These are phyloP conservation scores for Drosophila azteca DNA, from an alignment of 1,140 invertebrate species.

Conservation along the genomic window DNA sequence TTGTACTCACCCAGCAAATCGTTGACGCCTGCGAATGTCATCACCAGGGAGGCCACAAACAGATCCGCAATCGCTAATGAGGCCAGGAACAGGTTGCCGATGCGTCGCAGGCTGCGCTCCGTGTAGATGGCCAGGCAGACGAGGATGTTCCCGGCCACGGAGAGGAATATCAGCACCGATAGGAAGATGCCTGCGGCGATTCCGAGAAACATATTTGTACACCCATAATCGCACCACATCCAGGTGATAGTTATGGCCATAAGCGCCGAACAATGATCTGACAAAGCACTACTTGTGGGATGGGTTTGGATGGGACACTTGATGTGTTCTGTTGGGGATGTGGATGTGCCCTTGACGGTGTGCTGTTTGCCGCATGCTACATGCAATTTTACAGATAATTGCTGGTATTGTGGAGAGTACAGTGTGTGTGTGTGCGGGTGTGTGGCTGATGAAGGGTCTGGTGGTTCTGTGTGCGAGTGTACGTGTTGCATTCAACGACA, in stretches of 20 bases:
- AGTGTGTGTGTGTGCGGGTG: conserved; percentile 2
- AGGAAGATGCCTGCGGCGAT: conserved; percentile 90
- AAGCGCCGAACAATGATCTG: conserved; percentile 45
- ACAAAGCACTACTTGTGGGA: conserved; percentile 64
- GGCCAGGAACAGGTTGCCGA: conserved; percentile 97
- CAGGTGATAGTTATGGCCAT: conserved; percentile 8
- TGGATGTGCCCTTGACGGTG: conserved; percentile 19
- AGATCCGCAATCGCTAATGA: conserved; percentile 98
- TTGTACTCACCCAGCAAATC: conserved; percentile 87
- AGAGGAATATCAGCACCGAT: conserved; percentile 94
- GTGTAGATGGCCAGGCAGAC: conserved; percentile 98
- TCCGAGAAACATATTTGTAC: conserved; percentile 45
- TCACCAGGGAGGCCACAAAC: conserved; percentile 96
- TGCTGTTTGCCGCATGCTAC: conserved; percentile 51
- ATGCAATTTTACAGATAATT: conserved; percentile 65
- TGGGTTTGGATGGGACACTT: not conserved
- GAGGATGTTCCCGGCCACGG: conserved; percentile 96
- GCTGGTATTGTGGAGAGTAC: conserved; percentile 27
- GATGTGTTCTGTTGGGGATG: not conserved
- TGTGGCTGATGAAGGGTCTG: conserved; percentile 25
- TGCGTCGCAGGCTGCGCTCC: conserved; percentile 94
- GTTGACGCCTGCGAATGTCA: conserved; percentile 95
- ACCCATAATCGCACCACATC: conserved; percentile 30
- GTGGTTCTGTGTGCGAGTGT: conserved; percentile 36
- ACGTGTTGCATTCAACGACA: conserved; percentile 76